Conservation (phyloP, 23 tunicate genomes). For the Ascidia mentula region DNA sequence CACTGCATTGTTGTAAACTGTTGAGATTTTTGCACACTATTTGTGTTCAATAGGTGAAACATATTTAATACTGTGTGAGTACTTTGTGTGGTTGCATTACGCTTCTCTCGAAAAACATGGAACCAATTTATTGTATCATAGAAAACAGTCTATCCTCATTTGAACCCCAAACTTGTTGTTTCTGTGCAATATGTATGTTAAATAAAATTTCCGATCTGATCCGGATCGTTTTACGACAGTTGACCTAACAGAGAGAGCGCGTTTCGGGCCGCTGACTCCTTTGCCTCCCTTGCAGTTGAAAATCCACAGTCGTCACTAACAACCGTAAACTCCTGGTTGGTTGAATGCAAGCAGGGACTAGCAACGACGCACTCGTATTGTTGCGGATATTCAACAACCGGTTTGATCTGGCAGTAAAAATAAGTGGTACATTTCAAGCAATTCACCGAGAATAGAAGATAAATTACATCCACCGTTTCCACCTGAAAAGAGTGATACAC, state of each 20-base stretch:
- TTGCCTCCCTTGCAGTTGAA: constrained; percentile 40
- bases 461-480: no score
- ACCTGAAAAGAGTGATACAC: constrained; percentile 62
- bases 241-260: constrained; percentile 25
- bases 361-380: constrained; percentile 53
- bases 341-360: constrained; percentile 35
- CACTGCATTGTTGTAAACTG: no score
- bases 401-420: constrained; percentile 29
- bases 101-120: no score
- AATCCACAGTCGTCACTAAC: constrained; percentile 26
- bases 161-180: background rate
- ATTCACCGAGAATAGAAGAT: no score
- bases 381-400: constrained; percentile 7
- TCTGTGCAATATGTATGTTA: constrained; percentile 5
- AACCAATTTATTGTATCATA: no score
- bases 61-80: no score
- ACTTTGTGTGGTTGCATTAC: no score
- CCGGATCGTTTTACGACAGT: background rate
- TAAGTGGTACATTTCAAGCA: no score
- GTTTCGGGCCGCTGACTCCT: constrained; percentile 72
- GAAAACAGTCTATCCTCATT: no score
- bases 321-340: constrained; percentile 22
- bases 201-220: background rate
- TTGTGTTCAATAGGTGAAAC: no score
- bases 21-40: no score